phyloP scores from a whole-genome alignment of 2,888 invertebrate species.

The Lathronympha strigana region DNA sequence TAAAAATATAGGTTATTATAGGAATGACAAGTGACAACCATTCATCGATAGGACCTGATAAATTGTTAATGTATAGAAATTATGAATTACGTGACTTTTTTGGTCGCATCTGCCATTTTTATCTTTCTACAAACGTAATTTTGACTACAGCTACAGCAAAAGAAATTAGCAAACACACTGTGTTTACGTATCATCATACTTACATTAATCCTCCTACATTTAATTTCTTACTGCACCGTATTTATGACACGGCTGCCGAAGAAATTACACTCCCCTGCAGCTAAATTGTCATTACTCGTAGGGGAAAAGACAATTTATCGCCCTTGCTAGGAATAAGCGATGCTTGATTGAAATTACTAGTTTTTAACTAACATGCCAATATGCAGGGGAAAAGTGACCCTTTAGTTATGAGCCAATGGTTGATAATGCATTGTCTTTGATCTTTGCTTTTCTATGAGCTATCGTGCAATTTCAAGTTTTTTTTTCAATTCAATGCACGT shows the following conservation, averaged over 20 bases:
- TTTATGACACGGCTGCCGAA: conserved; percentile 30
- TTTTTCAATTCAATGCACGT: not conserved
- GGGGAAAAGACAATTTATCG: conserved; percentile 18
- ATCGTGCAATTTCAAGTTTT: not conserved
- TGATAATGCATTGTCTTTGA: not conserved
- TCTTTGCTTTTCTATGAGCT: not conserved
- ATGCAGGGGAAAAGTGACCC: not conserved
- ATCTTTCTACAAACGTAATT: not conserved
- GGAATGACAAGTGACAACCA: too few relatives aligned
- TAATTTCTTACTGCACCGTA: conserved; percentile 19
- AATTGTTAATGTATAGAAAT: too few relatives aligned
- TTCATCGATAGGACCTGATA: too few relatives aligned
- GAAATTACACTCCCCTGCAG: conserved; percentile 41
- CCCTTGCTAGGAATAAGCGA: conserved; percentile 58
- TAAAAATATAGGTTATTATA: too few relatives aligned
- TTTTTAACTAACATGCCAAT: conserved; percentile 44
- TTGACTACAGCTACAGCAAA: not conserved
- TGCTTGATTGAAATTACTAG: conserved; percentile 62
- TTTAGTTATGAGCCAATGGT: not conserved
- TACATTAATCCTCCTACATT: conserved; percentile 21
- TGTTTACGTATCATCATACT: conserved; percentile 7
- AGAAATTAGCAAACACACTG: not conserved
- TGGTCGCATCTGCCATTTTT: not conserved
- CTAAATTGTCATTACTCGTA: conserved; percentile 42
- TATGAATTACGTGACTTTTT: too few relatives aligned